Conservation (phyloP, 64 coral and sea anemone species). For the Porites lutea region DNA sequence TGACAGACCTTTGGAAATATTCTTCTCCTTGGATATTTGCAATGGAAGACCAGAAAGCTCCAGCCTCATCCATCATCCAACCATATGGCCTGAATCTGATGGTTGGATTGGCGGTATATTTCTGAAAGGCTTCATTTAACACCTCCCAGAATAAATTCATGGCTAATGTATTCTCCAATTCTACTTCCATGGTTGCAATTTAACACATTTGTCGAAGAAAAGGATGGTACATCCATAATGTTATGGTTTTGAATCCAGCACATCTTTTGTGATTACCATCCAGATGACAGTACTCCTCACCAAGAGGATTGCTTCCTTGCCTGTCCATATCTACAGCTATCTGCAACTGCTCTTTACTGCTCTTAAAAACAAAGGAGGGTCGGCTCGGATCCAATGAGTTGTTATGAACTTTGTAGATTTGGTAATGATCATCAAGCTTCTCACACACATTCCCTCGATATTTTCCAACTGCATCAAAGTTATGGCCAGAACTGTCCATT, state of each 20-base stretch:
- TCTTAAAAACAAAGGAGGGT: conserved; percentile 74
- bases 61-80: conserved; percentile 78
- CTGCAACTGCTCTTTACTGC: conserved; percentile 64
- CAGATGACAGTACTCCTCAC: conserved; percentile 70
- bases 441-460: conserved; percentile 55
- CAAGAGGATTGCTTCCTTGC: conserved; percentile 48
- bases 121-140: conserved; percentile 67
- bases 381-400: conserved; percentile 62
- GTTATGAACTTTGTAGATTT: conserved; percentile 78
- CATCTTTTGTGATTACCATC: conserved; percentile 83
- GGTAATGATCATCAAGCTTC: conserved; percentile 60
- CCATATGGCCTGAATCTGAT: conserved; percentile 60
- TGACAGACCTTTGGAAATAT: conserved; percentile 75
- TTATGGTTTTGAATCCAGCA: conserved; percentile 77
- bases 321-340: conserved; percentile 81
- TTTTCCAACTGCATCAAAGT: conserved; percentile 80
- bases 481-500: conserved; percentile 67
- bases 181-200: conserved; percentile 71
- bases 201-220: conserved; percentile 73
- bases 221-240: conserved; percentile 72
- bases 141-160: conserved; percentile 82
- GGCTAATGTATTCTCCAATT: conserved; percentile 50
- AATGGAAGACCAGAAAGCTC: conserved; percentile 71
- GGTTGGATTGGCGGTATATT: conserved; percentile 36
- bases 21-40: conserved; percentile 57